These are phyloP conservation scores for Dipodomys merriami DNA, from an alignment of 2,113 vertebrate species.

Conservation along the genomic window DNA sequence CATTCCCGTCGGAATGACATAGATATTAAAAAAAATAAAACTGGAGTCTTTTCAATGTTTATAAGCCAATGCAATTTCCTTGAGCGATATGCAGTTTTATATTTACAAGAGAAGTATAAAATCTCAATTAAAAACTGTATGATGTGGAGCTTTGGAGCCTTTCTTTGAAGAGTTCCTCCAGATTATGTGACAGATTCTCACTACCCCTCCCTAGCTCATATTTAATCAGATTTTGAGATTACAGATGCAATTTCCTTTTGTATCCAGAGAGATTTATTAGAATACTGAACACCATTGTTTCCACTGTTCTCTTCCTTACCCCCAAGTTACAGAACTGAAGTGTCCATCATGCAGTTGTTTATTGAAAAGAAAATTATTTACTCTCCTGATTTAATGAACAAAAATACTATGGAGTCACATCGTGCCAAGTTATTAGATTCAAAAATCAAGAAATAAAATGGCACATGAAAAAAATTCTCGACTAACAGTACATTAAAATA, in stretches of 20 bases:
- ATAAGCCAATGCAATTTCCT: constrained; percentile 49
- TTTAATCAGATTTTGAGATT: constrained; percentile 81
- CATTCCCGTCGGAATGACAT: neutral
- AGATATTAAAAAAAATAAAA: constrained; percentile 60
- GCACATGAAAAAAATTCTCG: neutral
- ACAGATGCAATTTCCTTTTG: constrained; percentile 78
- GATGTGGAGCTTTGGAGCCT: neutral
- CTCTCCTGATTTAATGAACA: constrained; percentile 67
- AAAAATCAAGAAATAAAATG: constrained; percentile 52
- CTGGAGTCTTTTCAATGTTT: constrained; percentile 20
- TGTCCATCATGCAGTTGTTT: constrained; percentile 53
- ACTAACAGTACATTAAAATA: constrained; percentile 1
- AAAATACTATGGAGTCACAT: constrained; percentile 35
- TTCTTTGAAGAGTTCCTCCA: constrained; percentile 44
- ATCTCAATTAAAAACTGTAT: constrained; percentile 38
- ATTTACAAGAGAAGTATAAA: constrained; percentile 51
- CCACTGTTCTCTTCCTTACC: neutral
- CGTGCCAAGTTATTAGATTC: neutral
- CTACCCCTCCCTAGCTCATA: neutral
- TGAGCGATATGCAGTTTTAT: constrained; percentile 38
- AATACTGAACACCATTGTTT: constrained; percentile 38
- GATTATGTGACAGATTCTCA: constrained; percentile 27
- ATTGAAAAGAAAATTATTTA: constrained; percentile 70
- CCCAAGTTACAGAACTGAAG: constrained; percentile 50
- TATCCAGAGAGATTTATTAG: constrained; percentile 70